These are phyloP conservation scores for Hypotaenidia okinawae DNA, from an alignment of 2,797 vertebrate genomes.

Conservation along the genomic window DNA sequence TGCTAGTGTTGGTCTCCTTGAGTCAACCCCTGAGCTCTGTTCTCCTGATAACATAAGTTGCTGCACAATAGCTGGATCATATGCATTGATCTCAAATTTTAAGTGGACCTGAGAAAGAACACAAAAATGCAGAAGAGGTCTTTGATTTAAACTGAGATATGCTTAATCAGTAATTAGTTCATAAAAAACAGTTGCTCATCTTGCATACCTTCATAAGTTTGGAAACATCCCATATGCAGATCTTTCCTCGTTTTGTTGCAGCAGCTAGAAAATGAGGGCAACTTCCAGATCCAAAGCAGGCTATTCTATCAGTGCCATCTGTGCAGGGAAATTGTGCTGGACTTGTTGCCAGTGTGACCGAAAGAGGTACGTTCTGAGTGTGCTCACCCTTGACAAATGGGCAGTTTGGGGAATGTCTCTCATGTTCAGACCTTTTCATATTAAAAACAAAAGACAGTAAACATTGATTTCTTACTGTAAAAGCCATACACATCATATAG, in stretches of 20 bases:
- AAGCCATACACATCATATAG: neutral
- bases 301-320: slow-evolving; percentile 93
- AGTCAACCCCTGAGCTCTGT: slow-evolving; percentile 86
- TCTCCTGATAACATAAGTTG: slow-evolving; percentile 92
- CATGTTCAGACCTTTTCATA: slow-evolving; percentile 93
- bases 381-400: slow-evolving; percentile 99
- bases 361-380: slow-evolving; percentile 98
- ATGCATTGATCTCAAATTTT: slow-evolving; percentile 98
- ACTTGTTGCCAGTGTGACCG: slow-evolving; percentile 95
- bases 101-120: slow-evolving; percentile 89
- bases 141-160: neutral
- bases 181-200: neutral
- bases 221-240: slow-evolving; percentile 98
- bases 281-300: slow-evolving; percentile 96
- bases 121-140: slow-evolving; percentile 8
- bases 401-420: slow-evolving; percentile 98
- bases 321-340: slow-evolving; percentile 94
- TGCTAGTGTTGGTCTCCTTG: slow-evolving; percentile 90
- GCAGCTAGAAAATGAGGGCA: slow-evolving; percentile 97
- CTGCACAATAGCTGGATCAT: slow-evolving; percentile 94
- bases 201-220: slow-evolving; percentile 96
- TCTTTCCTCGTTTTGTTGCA: slow-evolving; percentile 96
- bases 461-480: neutral
- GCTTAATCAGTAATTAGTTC: neutral
- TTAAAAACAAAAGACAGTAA: slow-evolving; percentile 45